phyloP scores from a whole-genome alignment of 2,888 invertebrate genomes.

The Dione juno region DNA sequence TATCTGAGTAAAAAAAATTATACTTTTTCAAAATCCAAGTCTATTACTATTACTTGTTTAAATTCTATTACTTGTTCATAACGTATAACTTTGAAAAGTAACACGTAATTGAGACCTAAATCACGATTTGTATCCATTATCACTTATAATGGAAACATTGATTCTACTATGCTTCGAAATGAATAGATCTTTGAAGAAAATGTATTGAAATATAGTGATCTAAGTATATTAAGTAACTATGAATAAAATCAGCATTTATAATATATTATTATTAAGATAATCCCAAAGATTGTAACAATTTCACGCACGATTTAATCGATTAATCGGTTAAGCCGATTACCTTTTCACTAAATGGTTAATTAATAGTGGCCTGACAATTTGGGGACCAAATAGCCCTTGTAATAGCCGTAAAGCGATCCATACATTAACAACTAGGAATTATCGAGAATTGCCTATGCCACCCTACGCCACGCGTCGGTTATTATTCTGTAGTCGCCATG shows the following conservation, averaged over 20 bases:
- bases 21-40: too few species aligned
- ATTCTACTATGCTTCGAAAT: background rate
- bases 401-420: constrained; percentile 61
- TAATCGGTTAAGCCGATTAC: constrained; percentile 59
- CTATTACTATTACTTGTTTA: too few species aligned
- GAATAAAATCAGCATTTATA: background rate
- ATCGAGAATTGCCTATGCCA: constrained; percentile 64
- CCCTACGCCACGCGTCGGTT: constrained; percentile 67
- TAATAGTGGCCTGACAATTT: constrained; percentile 73
- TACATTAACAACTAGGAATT: constrained; percentile 75
- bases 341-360: constrained; percentile 62
- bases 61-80: background rate
- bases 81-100: background rate
- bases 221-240: background rate
- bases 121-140: constrained; percentile 17
- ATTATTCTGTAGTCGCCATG: constrained; percentile 67
- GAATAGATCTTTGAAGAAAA: background rate
- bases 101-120: constrained; percentile 4
- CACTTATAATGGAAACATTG: constrained; percentile 17
- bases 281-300: background rate
- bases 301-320: constrained; percentile 28
- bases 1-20: too few species aligned
- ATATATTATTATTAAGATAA: background rate
- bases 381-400: constrained; percentile 66
- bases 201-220: background rate